Evolutionary conservation across 64 coral and sea anemone genomes (phyloP).

Genomic region (Stichodactyla mertensii): DNA sequence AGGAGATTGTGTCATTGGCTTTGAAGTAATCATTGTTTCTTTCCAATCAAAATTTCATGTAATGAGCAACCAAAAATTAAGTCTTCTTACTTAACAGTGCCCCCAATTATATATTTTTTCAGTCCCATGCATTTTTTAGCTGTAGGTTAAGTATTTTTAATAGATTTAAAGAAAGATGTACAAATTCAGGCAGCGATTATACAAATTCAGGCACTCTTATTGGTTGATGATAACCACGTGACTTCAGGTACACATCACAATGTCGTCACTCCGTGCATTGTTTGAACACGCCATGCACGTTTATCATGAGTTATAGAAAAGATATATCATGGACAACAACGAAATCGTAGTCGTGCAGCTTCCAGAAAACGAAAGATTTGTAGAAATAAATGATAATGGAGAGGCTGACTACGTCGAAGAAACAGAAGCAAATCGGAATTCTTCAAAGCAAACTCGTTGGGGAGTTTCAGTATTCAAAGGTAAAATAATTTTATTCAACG

Average conservation of each 20-base stretch:
- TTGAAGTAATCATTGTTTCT: too few species aligned
- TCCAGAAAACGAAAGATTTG: background rate
- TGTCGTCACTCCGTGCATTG: constrained; percentile 4
- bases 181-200: too few species aligned
- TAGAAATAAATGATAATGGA: background rate
- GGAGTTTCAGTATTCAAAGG: constrained; percentile 6
- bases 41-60: too few species aligned
- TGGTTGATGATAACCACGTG: background rate
- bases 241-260: background rate
- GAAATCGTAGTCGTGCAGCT: background rate
- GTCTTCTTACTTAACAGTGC: too few species aligned
- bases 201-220: background rate
- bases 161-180: too few species aligned
- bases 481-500: background rate
- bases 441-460: background rate
- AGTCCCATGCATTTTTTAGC: too few species aligned
- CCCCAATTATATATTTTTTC: too few species aligned
- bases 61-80: too few species aligned
- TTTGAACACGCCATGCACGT: constrained; percentile 1
- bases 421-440: background rate
- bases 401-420: background rate
- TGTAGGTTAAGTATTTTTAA: too few species aligned
- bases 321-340: background rate
- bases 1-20: too few species aligned
- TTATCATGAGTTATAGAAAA: background rate